These are phyloP conservation scores for Cataglyphis livida DNA, from an alignment of 2,888 invertebrate genomes.

Conservation along the genomic window DNA sequence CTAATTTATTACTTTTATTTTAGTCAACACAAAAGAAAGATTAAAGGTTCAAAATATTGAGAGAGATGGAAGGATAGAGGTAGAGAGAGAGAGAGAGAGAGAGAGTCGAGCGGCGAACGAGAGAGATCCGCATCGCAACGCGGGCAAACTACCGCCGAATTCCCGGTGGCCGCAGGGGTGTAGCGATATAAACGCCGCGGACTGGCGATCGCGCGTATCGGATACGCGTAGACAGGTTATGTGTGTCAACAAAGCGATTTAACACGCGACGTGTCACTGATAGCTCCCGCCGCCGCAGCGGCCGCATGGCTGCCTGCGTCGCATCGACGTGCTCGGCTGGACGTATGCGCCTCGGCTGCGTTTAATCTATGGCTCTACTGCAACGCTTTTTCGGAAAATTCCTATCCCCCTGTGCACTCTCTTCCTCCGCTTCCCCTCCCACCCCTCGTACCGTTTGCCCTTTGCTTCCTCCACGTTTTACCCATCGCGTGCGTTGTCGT, in stretches of 20 bases:
- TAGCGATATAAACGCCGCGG: constrained; percentile 59
- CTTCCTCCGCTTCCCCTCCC: neutral
- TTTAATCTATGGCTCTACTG: constrained; percentile 83
- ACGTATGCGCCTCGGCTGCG: constrained; percentile 77
- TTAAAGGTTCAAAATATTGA: neutral
- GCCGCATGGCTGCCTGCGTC: constrained; percentile 66
- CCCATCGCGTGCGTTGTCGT: neutral
- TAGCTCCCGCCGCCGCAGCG: constrained; percentile 75
- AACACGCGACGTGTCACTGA: constrained; percentile 83
- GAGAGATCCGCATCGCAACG: constrained; percentile 20
- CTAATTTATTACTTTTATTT: neutral
- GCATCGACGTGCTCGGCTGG: constrained; percentile 68
- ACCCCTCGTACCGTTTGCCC: constrained; percentile 1
- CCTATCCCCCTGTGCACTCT: constrained; percentile 59
- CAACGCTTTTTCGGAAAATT: constrained; percentile 83
- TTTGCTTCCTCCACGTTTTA: neutral
- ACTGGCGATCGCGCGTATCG: constrained; percentile 76
- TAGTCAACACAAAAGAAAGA: neutral
- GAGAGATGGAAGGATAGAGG: neutral
- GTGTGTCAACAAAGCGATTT: constrained; percentile 84
- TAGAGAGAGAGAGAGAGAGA: constrained; percentile 4
- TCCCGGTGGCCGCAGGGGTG: constrained; percentile 66
- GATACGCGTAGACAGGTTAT: constrained; percentile 81
- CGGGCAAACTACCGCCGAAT: constrained; percentile 57
- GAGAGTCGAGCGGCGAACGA: neutral